Base-by-base conservation (phyloP, 2,797 vertebrate species). In the Ptychobarbus kaznakovi region DNA sequence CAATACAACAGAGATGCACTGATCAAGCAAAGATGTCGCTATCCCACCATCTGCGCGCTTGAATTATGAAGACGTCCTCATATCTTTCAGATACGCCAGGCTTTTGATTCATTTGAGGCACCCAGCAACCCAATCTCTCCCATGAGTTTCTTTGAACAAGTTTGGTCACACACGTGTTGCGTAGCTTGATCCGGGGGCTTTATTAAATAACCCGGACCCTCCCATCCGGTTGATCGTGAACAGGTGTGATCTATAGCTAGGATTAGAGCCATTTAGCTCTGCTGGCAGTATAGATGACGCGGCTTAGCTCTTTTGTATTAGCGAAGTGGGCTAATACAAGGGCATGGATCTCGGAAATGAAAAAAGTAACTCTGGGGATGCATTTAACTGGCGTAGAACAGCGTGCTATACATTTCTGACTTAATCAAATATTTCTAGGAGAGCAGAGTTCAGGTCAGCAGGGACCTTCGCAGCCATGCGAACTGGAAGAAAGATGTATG, bases 61-160 rank as follows among this genome's bases (percentile, higher is more conserved):
- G 73, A 66, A 81, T 84, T 84, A 79, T 84, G 40, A 79, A 84
- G 75, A 72, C 28, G 83, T 69, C 66, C 51, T 79, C 15, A 32
- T 38, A 58, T 84, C 51, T 84, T 78, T 90, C 92, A 90, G 91
- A 84, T 90, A 90, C 92, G 92, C 93, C 93, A 94, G 88, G 90
- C 92, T 91, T 82, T 93, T 93, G 92, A 94, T 94, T 83, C 90
- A 80, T 91, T 94, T 92, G 93, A 93, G 89, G 91, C 88, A 86
- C 91, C 93, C 92, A 92, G 90, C 89, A 83, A 89, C 70, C 90
- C 92, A 91, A 92, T 93, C 92, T 91, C 90, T 93, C 93, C 93
- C 94, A 92, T 93, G 92, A 90, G 90, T 87, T 93, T 90, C 92
- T 95, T 95, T 95, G 93, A 94, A 94, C 91, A 92, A 84, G 84